phyloP scores from a whole-genome alignment of 2,113 vertebrate species.

The Corythornis vintsioides region DNA sequence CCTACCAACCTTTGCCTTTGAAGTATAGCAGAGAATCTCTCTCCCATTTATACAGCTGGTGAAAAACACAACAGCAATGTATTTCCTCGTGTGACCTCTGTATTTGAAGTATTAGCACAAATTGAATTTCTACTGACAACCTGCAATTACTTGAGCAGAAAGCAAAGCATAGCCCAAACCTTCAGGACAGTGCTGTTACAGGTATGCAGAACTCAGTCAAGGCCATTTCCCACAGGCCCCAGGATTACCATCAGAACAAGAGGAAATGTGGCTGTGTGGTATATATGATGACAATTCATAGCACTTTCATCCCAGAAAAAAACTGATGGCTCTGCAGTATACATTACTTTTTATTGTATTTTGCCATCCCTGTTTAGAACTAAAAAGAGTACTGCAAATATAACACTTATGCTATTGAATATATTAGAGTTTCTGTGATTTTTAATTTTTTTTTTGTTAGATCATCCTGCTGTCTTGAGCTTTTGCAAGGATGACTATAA shows the following conservation, averaged over 20 bases:
- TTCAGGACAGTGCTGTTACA: background rate
- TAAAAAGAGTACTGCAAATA: background rate
- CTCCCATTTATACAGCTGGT: background rate
- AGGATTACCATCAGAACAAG: background rate
- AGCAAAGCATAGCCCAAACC: background rate
- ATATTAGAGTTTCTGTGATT: background rate
- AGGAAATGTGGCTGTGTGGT: background rate
- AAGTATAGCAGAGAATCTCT: background rate
- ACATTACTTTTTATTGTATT: background rate
- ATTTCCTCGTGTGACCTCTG: background rate
- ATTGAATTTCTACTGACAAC: constrained; percentile 16
- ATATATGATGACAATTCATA: background rate
- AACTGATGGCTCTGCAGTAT: background rate
- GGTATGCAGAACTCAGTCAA: background rate
- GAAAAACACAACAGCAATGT: background rate
- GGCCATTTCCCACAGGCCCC: background rate
- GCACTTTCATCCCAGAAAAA: background rate
- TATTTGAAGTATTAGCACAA: background rate
- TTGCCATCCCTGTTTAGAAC: background rate
- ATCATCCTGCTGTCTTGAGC: background rate
- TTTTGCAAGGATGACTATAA: background rate
- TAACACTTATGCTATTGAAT: background rate
- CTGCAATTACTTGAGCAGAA: constrained; percentile 24
- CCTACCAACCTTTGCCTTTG: background rate
- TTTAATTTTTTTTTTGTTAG: background rate